Evolutionary conservation across 1,140 invertebrate genomes (phyloP).

Genomic region (Drosophila ironensis): DNA sequence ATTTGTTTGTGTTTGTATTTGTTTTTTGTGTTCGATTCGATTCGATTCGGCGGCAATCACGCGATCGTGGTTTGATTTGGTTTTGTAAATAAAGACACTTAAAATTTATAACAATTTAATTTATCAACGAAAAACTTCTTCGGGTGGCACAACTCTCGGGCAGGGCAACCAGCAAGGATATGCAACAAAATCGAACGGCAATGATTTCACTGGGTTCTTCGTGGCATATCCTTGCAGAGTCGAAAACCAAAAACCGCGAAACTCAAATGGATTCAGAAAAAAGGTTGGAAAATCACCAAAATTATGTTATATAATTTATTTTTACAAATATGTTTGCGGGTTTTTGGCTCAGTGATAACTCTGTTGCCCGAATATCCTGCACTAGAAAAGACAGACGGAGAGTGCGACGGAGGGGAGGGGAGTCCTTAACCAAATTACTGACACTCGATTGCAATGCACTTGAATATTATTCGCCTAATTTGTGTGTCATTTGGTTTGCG

Average conservation of each 20-base stretch:
- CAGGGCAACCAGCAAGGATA: conserved; percentile 53
- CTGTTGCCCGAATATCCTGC: conserved; percentile 26
- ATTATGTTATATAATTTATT: conserved; percentile 48
- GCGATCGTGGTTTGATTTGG: conserved; percentile 4
- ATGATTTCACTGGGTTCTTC: not conserved
- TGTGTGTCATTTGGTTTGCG: conserved; percentile 39
- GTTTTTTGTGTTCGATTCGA: not conserved
- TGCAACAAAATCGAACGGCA: conserved; percentile 2
- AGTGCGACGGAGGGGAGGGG: too few species aligned
- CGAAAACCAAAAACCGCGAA: not conserved
- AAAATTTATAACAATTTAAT: conserved; percentile 82
- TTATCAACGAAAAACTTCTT: conserved; percentile 54
- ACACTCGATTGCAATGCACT: conserved; percentile 40
- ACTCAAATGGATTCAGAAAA: conserved; percentile 1
- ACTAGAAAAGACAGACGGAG: too few species aligned
- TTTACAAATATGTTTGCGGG: not conserved
- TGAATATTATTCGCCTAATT: conserved; percentile 33
- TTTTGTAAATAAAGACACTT: conserved; percentile 81
- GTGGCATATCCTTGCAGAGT: conserved; percentile 45
- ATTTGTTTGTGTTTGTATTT: conserved; percentile 13
- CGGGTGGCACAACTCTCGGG: not conserved
- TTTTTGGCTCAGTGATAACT: not conserved
- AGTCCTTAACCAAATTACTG: conserved; percentile 27
- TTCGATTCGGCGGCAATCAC: not conserved
- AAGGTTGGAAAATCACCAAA: conserved; percentile 29